Evolutionary conservation across 2,797 vertebrate species (phyloP), one percentile per base, ranked within the genome.

Genomic region (Eospalax fontanierii): DNA sequence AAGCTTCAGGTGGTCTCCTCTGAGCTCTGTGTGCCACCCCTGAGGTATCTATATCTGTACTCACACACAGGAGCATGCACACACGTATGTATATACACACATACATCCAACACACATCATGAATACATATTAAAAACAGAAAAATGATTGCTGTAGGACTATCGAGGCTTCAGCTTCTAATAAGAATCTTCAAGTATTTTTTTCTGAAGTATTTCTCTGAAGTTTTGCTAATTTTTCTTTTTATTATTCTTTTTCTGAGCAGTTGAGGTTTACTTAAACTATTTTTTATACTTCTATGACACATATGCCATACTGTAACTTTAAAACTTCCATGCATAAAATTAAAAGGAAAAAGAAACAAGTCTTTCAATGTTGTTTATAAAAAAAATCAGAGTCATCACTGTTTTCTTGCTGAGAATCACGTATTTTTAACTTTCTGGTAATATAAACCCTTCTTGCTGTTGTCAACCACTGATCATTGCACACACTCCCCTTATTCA

Each of bases 171-270:
- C 9, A 79, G 3, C 18, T 92, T 78, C 61, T 21, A 0, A 8
- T 74, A 12, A 90, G 63, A 95, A 59, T 63, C 11, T 3, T 50
- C 57, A 81, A 87, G 65, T 68, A 78, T n/a, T 28, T 66, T 93
- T 95, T 94, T 74, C 14, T 75, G 4, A 87, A 93, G 59, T 65
- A 12, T 22, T 90, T 92, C 33, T 65, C 1, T 63, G n/a, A 59
- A 21, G 28, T 65, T 43, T 61, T 83, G 6, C 30, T 90, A 54
- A 59, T 89, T 50, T 28, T 66, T 66, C 4, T 21, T 26, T 43
- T 92, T 8, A n/a, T 40, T 78, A 80, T 66, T 40, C 22, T 0
- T 16, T 91, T 90, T 35, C 8, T 40, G 19, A 46, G 9, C 5
- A 65, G 80, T 22, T 65, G 3, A 24, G 76, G 63, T 87, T 90